These are phyloP conservation scores for Lepidurus apus DNA, from an alignment of 1,140 invertebrate genomes.

Conservation along the genomic window DNA sequence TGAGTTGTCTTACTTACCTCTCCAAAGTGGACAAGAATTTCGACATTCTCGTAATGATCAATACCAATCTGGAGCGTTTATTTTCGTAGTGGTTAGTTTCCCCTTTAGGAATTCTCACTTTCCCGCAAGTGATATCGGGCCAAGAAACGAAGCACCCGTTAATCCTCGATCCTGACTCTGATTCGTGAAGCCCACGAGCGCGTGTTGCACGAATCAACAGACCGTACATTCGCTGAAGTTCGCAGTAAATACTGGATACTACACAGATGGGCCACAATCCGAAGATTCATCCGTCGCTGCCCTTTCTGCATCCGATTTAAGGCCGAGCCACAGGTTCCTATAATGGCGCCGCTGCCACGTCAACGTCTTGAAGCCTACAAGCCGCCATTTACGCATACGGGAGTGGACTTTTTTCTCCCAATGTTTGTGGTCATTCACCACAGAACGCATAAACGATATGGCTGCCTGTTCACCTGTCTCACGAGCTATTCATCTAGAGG, in stretches of 20 bases:
- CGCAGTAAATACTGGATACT: not conserved
- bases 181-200: not conserved
- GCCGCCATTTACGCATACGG: conserved; percentile 29
- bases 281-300: not conserved
- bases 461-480: too few species aligned
- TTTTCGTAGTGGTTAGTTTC: too few species aligned
- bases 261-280: not conserved
- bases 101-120: too few species aligned
- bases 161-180: not conserved
- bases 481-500: too few species aligned
- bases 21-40: too few species aligned
- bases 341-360: conserved; percentile 28
- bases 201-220: not conserved
- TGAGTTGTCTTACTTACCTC: too few species aligned
- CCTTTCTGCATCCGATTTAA: not conserved
- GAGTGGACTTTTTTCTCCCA: conserved; percentile 34
- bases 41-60: too few species aligned
- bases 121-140: too few species aligned
- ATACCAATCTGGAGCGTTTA: too few species aligned
- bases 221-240: not conserved
- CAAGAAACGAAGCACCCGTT: not conserved
- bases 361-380: not conserved
- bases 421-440: conserved; percentile 28
- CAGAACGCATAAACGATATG: conserved; percentile 27
- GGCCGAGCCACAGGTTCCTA: not conserved